These are phyloP conservation scores for Cacatua alba DNA, from an alignment of 2,113 vertebrate species.

Conservation along the genomic window DNA sequence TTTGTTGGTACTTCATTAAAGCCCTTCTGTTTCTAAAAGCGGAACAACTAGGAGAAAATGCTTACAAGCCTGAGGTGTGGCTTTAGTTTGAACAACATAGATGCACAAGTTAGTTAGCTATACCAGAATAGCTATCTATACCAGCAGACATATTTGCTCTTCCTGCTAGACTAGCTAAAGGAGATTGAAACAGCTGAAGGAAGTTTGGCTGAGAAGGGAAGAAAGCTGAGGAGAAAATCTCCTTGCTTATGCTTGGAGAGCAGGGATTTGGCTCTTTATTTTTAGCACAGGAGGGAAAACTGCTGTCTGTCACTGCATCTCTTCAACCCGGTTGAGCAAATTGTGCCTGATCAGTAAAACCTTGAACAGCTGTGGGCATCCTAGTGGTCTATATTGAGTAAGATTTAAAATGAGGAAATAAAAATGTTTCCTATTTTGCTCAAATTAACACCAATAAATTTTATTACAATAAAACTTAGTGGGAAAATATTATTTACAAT, in stretches of 20 bases:
- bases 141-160: background rate
- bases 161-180: background rate
- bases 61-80: background rate
- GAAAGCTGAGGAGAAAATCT: background rate
- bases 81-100: background rate
- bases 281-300: background rate
- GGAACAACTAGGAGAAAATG: background rate
- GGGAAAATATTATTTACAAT: background rate
- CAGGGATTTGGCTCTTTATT: background rate
- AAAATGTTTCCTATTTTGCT: background rate
- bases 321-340: background rate
- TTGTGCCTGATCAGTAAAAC: background rate
- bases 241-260: background rate
- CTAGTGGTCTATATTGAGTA: background rate
- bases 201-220: background rate
- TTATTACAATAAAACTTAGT: background rate
- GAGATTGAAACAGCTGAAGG: background rate
- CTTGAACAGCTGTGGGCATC: background rate
- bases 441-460: background rate
- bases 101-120: background rate
- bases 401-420: background rate
- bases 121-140: background rate
- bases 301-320: background rate
- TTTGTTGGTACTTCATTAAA: background rate
- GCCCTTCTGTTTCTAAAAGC: background rate